Conservation (phyloP, 2,113 vertebrate species). For the Stomatorhinus ivindoensis region DNA sequence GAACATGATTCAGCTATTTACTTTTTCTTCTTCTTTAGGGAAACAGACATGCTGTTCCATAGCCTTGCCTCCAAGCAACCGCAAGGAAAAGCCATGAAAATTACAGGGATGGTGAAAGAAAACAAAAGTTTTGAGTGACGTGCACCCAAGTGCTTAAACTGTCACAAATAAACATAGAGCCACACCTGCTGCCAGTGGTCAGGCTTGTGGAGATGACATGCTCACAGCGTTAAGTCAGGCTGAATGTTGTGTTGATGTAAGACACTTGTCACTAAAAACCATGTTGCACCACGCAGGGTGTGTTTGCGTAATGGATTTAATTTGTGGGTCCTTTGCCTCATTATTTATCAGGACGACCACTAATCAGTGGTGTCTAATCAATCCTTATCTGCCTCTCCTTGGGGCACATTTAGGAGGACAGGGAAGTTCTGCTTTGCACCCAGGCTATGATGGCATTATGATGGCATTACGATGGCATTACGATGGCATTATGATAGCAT, state of each 20-base stretch:
- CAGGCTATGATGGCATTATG: no score
- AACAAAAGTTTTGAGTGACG: not conserved
- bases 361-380: not conserved
- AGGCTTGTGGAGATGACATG: not conserved
- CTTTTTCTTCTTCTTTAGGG: not conserved
- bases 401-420: not conserved
- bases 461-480: not conserved
- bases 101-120: not conserved
- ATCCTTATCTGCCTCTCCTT: not conserved
- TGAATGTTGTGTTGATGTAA: not conserved
- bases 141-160: not conserved
- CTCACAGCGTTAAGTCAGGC: not conserved
- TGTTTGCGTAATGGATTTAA: not conserved
- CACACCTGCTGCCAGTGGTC: not conserved
- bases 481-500: not conserved
- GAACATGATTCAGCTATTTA: not conserved
- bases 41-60: not conserved
- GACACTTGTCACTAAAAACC: not conserved
- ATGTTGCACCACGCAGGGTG: not conserved
- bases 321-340: not conserved
- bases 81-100: not conserved
- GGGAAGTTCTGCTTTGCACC: not conserved
- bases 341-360: not conserved
- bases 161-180: not conserved
- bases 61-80: not conserved